Conservation (phyloP, 2,113 vertebrate species). For the Sapayoa aenigma region DNA sequence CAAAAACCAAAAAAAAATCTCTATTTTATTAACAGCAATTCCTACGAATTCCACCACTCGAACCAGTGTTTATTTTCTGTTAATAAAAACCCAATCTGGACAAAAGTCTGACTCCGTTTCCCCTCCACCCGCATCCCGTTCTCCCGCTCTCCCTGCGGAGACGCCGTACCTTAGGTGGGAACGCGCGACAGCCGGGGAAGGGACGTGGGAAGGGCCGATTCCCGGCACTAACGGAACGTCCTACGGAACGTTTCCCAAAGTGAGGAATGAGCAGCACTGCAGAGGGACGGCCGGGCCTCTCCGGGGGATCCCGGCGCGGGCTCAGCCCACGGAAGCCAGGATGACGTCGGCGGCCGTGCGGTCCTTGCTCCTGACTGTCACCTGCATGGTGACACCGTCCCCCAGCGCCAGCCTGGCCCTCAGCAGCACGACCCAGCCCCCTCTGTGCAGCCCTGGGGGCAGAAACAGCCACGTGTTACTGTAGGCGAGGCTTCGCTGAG, state of each 20-base stretch:
- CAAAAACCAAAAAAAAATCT: not conserved
- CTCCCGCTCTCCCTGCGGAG: too few species aligned
- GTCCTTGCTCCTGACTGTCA: constrained; percentile 90
- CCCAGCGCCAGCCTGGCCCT: constrained; percentile 89
- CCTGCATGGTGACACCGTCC: constrained; percentile 97
- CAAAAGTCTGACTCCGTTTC: constrained; percentile 51
- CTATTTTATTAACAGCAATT: constrained; percentile 71
- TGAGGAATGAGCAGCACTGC: constrained; percentile 12
- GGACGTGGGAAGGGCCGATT: too few species aligned
- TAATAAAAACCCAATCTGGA: constrained; percentile 85
- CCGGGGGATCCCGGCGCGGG: too few species aligned
- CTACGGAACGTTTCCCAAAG: not conserved
- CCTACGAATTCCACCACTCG: constrained; percentile 25
- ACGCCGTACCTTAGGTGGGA: too few species aligned
- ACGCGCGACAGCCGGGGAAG: too few species aligned
- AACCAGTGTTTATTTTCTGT: constrained; percentile 77
- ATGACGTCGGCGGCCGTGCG: constrained; percentile 88
- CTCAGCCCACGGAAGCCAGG: constrained; percentile 91
- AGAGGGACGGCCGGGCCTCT: not conserved
- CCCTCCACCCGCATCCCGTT: too few species aligned
- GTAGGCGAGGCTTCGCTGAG: rapidly evolving
- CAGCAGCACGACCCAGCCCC: constrained; percentile 85
- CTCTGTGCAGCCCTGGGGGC: constrained; percentile 87
- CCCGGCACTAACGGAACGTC: too few species aligned
- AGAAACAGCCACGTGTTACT: not conserved